Evolutionary conservation across 2,888 invertebrate genomes (phyloP).

Genomic region (Phania funesta): DNA sequence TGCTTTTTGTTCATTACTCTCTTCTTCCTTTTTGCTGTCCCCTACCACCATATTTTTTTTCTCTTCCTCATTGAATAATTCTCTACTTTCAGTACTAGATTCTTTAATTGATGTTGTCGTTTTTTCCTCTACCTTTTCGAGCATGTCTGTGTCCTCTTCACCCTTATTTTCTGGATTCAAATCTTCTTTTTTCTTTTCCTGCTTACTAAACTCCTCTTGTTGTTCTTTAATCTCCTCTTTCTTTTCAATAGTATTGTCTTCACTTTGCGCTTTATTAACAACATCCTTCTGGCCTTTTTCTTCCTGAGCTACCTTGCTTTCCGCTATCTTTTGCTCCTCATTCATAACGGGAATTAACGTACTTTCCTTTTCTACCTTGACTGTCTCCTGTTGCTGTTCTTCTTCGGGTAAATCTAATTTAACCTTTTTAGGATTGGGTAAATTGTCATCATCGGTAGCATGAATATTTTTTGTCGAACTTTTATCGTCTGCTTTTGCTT

Average conservation of each 20-base stretch:
- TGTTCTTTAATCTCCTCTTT: slow-evolving; percentile 26
- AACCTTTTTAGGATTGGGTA: slow-evolving; percentile 81
- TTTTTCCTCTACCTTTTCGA: neutral
- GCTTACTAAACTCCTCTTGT: neutral
- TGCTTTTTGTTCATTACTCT: slow-evolving; percentile 33
- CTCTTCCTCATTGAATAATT: slow-evolving; percentile 23
- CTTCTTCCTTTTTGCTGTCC: slow-evolving; percentile 20
- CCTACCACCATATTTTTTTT: slow-evolving; percentile 27
- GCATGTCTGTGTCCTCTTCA: slow-evolving; percentile 38
- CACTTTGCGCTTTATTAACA: slow-evolving; percentile 42
- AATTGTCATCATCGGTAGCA: slow-evolving; percentile 74
- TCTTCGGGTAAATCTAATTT: slow-evolving; percentile 74
- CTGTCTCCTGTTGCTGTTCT: slow-evolving; percentile 42
- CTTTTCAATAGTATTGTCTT: slow-evolving; percentile 30
- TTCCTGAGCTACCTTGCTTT: slow-evolving; percentile 27
- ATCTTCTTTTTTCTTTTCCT: neutral
- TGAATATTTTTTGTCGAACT: slow-evolving; percentile 58
- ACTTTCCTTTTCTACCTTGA: slow-evolving; percentile 15
- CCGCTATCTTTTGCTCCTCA: neutral
- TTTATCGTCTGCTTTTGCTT: slow-evolving; percentile 56
- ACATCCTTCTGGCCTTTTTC: slow-evolving; percentile 52
- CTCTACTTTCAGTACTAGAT: neutral
- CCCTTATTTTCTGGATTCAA: slow-evolving; percentile 2
- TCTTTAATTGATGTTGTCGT: slow-evolving; percentile 8
- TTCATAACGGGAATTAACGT: neutral